Conservation (phyloP, 2,797 vertebrate species). For the Hyperoplus lanceolatus region DNA sequence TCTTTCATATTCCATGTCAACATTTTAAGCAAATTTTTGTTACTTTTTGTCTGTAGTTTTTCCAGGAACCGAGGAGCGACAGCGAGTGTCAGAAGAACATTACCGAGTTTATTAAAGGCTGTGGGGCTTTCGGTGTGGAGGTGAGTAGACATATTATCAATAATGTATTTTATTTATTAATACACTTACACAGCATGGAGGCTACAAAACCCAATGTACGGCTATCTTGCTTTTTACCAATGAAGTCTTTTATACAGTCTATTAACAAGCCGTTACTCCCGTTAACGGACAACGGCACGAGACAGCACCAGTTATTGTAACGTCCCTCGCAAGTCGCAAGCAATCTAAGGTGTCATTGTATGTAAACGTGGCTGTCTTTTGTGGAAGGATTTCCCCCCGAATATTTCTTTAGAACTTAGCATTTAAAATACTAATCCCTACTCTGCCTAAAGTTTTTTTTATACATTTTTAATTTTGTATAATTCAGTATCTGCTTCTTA, state of each 20-base stretch:
- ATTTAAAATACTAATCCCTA: too few relatives aligned
- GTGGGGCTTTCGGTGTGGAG: constrained; percentile 91
- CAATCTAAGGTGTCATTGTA: background rate
- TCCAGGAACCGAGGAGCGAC: constrained; percentile 92
- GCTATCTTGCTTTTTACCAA: background rate
- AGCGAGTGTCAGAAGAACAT: constrained; percentile 93
- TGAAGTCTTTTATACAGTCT: background rate
- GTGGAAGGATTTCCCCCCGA: too few relatives aligned
- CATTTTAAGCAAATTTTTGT: background rate
- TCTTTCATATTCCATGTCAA: rapidly evolving
- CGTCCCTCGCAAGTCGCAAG: background rate
- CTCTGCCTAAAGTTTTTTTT: rapidly evolving
- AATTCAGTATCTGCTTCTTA: background rate
- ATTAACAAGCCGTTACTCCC: constrained; percentile 5
- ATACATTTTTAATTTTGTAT: background rate
- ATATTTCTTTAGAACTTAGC: background rate
- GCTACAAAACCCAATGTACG: background rate
- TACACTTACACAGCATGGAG: background rate
- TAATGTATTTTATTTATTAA: background rate
- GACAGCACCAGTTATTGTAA: constrained; percentile 16
- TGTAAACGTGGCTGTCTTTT: background rate
- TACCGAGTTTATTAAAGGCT: constrained; percentile 92
- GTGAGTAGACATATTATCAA: constrained; percentile 82
- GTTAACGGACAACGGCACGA: background rate
- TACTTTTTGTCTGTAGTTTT: constrained; percentile 85